Evolutionary conservation across 2,888 invertebrate species (phyloP), one percentile per base, ranked within the genome.

Genomic region (Timema cristinae): DNA sequence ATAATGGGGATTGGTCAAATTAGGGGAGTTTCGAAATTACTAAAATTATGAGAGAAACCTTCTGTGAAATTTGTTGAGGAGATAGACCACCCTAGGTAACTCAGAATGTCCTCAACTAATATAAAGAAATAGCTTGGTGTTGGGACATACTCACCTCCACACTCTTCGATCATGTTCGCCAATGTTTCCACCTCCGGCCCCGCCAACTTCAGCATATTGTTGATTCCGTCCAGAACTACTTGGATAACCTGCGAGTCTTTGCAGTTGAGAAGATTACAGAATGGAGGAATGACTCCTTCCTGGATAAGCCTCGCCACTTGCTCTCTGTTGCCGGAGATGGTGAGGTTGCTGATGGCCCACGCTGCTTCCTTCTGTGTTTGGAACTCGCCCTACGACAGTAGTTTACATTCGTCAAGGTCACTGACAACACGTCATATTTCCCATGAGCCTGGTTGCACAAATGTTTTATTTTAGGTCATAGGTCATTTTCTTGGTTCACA

Each of bases 351-450:
- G 74, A 99, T 96, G 9, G 98, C 98, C 99, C 99, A 99, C 0
- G 98, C 98, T 0, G 99, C 99, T 84, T 99, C 99, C 82, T 98
- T 98, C 84, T 98, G 97, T n/a, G 98, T 98, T 85, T 97, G 97
- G 86, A 98, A 98, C 85, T 98, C 98, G 72, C 89, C 88, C 86
- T 88, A 77, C 13, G 78, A 78, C 67, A 13, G 49, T 13, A 32
- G 32, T 32, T 32, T 32, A 32, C 32, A 32, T 32, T 32, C 32
- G 32, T 32, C 32, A 32, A 32, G 2, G 32, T 4, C 32, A 32
- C 32, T 32, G 32, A 32, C 32, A n/a, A n/a, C n/a, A n/a, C n/a
- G n/a, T n/a, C n/a, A n/a, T n/a, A n/a, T n/a, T n/a, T n/a, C n/a
- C 32, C 32, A 32, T 32, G 32, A 32, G 32, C 32, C 32, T 32